Evolutionary conservation across 1,140 invertebrate genomes (phyloP).

Genomic region (Tribolium madens): DNA sequence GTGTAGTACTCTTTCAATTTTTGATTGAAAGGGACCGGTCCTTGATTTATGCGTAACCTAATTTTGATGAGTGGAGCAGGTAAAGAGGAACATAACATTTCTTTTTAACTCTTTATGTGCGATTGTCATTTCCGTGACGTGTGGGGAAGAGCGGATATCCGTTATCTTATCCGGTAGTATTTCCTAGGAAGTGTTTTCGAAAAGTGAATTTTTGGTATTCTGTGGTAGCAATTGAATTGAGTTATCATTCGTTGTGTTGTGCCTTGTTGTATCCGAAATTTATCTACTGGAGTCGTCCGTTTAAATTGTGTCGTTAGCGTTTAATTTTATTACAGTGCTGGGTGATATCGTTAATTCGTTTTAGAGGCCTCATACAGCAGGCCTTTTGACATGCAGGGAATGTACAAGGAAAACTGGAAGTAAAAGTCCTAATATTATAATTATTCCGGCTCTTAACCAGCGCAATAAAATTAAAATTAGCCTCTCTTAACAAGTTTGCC

Average conservation of each 20-base stretch:
- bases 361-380: slow-evolving; percentile 44
- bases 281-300: slow-evolving; percentile 4
- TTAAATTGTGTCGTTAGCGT: slow-evolving; percentile 43
- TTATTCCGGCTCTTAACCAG: slow-evolving; percentile 56
- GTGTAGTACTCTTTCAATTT: slow-evolving; percentile 14
- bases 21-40: slow-evolving; percentile 15
- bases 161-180: background rate
- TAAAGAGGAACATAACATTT: background rate
- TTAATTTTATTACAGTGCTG: slow-evolving; percentile 44
- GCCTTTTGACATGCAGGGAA: slow-evolving; percentile 51
- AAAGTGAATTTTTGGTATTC: background rate
- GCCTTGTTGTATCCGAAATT: slow-evolving; percentile 23
- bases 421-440: slow-evolving; percentile 55
- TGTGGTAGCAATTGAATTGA: background rate
- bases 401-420: slow-evolving; percentile 49
- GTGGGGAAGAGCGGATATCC: background rate
- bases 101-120: background rate
- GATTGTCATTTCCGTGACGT: background rate
- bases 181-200: background rate
- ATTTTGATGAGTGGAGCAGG: slow-evolving; percentile 12
- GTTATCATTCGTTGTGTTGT: too few species aligned
- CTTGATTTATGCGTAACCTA: slow-evolving; percentile 31
- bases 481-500: slow-evolving; percentile 51
- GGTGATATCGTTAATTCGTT: slow-evolving; percentile 47
- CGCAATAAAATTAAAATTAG: slow-evolving; percentile 57